These are phyloP conservation scores for Ormyrus thymus DNA, from an alignment of 2,888 invertebrate genomes.

Conservation along the genomic window DNA sequence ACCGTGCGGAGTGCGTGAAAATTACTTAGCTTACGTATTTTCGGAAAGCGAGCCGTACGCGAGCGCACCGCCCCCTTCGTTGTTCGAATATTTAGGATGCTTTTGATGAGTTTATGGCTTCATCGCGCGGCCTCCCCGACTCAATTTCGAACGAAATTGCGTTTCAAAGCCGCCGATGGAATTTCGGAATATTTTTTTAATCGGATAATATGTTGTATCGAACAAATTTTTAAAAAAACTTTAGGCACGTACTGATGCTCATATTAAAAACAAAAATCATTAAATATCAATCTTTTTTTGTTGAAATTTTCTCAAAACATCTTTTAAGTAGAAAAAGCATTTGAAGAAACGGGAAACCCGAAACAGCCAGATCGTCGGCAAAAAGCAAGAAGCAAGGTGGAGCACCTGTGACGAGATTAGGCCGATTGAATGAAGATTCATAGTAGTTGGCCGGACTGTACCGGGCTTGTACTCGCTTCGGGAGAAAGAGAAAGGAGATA, in stretches of 20 bases:
- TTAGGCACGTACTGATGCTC: no score
- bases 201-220: no score
- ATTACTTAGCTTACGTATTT: constrained; percentile 50
- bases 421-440: constrained; percentile 54
- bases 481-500: constrained; percentile 47
- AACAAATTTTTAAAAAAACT: no score
- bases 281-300: no score
- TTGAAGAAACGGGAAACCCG: constrained; percentile 17
- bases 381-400: constrained; percentile 22
- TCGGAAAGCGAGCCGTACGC: constrained; percentile 11
- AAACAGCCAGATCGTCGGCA: constrained; percentile 27
- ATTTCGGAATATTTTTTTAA: no score
- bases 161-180: no score
- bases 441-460: constrained; percentile 27
- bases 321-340: neutral
- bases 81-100: constrained; percentile 28
- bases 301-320: no score
- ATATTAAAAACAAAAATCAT: no score
- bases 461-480: constrained; percentile 34
- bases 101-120: constrained; percentile 43
- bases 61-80: neutral
- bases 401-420: constrained; percentile 53
- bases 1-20: constrained; percentile 28
- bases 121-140: neutral
- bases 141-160: no score